phyloP scores from a whole-genome alignment of 2,113 vertebrate species.

The Corythornis vintsioides region DNA sequence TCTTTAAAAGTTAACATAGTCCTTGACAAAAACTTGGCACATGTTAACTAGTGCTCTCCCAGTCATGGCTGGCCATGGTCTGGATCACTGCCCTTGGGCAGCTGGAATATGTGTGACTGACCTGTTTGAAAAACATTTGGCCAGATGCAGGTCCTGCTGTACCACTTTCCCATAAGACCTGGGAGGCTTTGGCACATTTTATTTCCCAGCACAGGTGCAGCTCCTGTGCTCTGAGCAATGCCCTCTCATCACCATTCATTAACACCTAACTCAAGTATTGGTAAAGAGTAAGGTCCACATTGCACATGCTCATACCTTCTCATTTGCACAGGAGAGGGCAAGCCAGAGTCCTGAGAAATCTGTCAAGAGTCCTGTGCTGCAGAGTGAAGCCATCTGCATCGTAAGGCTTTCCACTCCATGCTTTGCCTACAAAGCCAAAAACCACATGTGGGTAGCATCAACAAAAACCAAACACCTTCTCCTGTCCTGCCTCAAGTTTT shows the following conservation, averaged over 20 bases:
- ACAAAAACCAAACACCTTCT: slow-evolving; percentile 53
- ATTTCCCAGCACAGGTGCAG: not conserved
- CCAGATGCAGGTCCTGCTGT: not conserved
- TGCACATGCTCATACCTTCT: not conserved
- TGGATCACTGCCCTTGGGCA: not conserved
- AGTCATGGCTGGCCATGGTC: not conserved
- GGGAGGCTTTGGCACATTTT: not conserved
- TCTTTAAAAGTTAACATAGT: not conserved
- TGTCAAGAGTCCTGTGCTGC: not conserved
- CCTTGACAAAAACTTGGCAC: not conserved
- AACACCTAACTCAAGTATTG: not conserved
- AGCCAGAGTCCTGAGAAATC: slow-evolving; percentile 21
- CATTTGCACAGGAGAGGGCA: not conserved
- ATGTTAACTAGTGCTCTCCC: not conserved
- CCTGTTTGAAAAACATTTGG: not conserved
- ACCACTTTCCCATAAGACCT: not conserved
- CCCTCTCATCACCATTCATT: not conserved
- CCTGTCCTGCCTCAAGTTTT: slow-evolving; percentile 16
- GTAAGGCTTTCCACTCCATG: not conserved
- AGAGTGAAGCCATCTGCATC: slow-evolving; percentile 43
- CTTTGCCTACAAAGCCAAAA: not conserved
- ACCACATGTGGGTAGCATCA: not conserved
- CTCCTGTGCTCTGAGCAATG: not conserved
- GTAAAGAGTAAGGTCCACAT: not conserved
- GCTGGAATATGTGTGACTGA: accelerated